Conservation (phyloP, 2,888 invertebrate species). For the Thymelicus sylvestris region DNA sequence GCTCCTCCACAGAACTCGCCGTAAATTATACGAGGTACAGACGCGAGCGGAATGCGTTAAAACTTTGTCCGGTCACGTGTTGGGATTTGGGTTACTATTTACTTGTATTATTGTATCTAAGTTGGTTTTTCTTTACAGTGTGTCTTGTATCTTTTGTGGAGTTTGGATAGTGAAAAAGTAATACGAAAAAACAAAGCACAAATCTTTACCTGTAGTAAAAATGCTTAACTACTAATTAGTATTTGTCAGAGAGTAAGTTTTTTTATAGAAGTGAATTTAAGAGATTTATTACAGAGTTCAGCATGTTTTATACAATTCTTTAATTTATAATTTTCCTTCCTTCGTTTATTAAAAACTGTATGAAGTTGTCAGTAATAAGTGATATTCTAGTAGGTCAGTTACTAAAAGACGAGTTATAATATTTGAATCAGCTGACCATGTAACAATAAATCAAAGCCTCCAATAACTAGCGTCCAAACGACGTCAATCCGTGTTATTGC, state of each 20-base stretch:
- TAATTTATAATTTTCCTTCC: too few relatives aligned
- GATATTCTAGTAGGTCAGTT: too few relatives aligned
- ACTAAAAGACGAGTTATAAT: background rate
- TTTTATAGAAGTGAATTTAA: too few relatives aligned
- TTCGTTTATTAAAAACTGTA: too few relatives aligned
- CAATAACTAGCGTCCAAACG: conserved; percentile 49
- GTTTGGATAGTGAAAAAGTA: background rate
- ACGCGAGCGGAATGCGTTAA: conserved; percentile 27
- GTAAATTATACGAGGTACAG: conserved; percentile 21
- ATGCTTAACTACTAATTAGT: too few relatives aligned
- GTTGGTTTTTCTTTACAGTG: background rate
- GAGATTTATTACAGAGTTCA: too few relatives aligned
- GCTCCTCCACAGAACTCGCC: conserved; percentile 14
- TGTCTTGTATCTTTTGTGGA: background rate
- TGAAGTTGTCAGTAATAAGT: too few relatives aligned
- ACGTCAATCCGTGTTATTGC: conserved; percentile 53
- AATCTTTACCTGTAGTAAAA: background rate
- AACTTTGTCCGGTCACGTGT: conserved; percentile 21
- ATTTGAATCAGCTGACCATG: conserved; percentile 14
- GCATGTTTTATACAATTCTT: too few relatives aligned
- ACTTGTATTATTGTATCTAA: background rate
- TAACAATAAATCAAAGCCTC: conserved; percentile 45
- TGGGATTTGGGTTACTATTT: conserved; percentile 6
- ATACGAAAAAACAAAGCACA: background rate
- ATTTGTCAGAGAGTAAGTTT: too few relatives aligned